Evolutionary conservation across 2,113 vertebrate genomes (phyloP).

Genomic region (Coryphaenoides rupestris): DNA sequence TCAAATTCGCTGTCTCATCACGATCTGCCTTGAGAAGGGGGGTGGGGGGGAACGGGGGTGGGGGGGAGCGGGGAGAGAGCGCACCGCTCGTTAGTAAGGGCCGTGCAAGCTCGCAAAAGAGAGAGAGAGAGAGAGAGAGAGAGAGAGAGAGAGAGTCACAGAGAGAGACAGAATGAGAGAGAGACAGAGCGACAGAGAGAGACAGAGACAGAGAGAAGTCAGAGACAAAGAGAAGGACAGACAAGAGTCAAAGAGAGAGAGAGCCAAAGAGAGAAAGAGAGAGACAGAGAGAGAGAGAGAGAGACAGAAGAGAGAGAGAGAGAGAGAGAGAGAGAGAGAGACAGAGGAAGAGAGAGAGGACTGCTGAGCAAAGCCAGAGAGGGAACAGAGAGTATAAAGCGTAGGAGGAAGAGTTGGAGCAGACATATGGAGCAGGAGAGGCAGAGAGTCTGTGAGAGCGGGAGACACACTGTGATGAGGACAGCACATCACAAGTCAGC

Average conservation of each 20-base stretch:
- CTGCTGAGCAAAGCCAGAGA: neutral
- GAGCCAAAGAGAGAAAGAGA: constrained; percentile 26
- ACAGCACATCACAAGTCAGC: too few relatives aligned
- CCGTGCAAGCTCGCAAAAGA: constrained; percentile 43
- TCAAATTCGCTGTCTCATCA: constrained; percentile 68
- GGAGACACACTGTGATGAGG: too few relatives aligned
- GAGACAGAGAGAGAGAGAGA: constrained; percentile 2
- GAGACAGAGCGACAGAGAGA: constrained; percentile 16
- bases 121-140: neutral
- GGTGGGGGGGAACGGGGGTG: too few relatives aligned
- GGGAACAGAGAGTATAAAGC: neutral
- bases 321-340: neutral
- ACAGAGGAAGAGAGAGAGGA: neutral
- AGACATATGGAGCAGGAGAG: too few relatives aligned
- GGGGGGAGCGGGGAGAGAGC: too few relatives aligned
- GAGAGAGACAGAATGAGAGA: neutral
- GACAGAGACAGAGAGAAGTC: constrained; percentile 57
- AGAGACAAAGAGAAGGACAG: too few relatives aligned
- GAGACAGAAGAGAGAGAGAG: constrained; percentile 13
- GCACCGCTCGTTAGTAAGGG: constrained; percentile 60
- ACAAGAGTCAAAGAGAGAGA: constrained; percentile 30
- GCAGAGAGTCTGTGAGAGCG: too few relatives aligned
- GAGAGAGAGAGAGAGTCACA: constrained; percentile 7
- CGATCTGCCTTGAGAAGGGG: constrained; percentile 55
- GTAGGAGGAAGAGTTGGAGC: neutral